These are phyloP conservation scores for Cepaea nemoralis DNA, from an alignment of 1,140 invertebrate genomes.

Conservation along the genomic window DNA sequence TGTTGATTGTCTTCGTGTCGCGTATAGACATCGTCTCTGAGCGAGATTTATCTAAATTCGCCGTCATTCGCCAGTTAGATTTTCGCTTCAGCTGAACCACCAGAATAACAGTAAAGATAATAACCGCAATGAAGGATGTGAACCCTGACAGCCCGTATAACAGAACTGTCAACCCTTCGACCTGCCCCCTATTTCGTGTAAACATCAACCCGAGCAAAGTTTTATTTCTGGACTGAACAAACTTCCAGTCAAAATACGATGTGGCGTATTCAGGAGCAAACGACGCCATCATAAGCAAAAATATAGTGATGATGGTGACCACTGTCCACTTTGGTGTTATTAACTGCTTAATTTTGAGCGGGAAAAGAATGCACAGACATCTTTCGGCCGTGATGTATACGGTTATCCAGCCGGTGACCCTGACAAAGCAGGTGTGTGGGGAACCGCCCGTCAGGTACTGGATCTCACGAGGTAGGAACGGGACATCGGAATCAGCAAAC, in stretches of 20 bases:
- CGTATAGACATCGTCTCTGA: background rate
- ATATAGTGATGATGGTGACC: background rate
- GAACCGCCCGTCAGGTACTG: background rate
- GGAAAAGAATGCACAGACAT: background rate
- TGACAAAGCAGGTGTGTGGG: background rate
- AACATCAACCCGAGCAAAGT: background rate
- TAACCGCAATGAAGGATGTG: background rate
- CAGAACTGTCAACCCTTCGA: background rate
- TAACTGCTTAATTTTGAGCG: background rate
- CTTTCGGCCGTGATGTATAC: background rate
- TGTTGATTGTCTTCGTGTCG: background rate
- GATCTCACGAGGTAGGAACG: background rate
- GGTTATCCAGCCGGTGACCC: background rate
- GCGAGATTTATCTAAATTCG: no score
- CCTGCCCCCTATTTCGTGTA: background rate
- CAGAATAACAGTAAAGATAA: background rate
- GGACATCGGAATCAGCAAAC: background rate
- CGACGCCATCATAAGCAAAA: background rate
- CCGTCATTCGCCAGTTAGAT: no score
- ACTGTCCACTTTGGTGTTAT: background rate
- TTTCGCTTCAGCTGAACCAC: background rate
- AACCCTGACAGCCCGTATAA: background rate
- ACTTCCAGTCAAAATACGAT: background rate
- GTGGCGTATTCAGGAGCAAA: background rate
- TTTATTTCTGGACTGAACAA: background rate